Percentiles rank a stretch among this genome's conserved stretches.
Evolutionary conservation across 2,888 invertebrate genomes (phyloP).

Genomic region (Pomacea canaliculata): DNA sequence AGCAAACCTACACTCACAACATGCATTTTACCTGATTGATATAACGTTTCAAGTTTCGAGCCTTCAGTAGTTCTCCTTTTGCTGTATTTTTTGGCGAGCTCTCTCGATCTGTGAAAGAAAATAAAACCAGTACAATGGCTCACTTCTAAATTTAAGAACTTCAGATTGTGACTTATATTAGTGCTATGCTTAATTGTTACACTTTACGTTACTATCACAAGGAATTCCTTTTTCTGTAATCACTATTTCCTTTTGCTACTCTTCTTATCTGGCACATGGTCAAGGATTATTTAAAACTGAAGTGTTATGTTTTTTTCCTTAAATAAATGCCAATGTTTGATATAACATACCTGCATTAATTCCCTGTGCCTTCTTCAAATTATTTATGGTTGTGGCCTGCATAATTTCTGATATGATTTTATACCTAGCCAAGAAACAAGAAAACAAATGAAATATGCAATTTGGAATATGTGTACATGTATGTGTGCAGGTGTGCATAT

Average conservation of each 20-base stretch:
- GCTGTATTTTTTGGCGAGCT: constrained; percentile 74
- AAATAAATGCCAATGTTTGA: neutral
- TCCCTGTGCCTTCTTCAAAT: constrained; percentile 87
- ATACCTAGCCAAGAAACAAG: constrained; percentile 73
- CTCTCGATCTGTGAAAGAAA: constrained; percentile 72
- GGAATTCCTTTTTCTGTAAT: too few species aligned
- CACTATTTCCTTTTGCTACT: too few species aligned
- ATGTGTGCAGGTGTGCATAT: too few species aligned
- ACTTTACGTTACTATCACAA: too few species aligned
- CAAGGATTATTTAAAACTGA: too few species aligned
- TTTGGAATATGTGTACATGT: neutral
- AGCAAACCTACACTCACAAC: too few species aligned
- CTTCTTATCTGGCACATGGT: too few species aligned
- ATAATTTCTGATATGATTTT: constrained; percentile 92
- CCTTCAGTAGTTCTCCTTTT: constrained; percentile 82
- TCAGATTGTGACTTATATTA: too few species aligned
- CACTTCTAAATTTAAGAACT: too few species aligned
- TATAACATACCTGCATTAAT: constrained; percentile 50
- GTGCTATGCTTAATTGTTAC: too few species aligned
- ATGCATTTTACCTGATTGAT: constrained; percentile 74
- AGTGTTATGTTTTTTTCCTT: neutral
- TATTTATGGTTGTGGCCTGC: constrained; percentile 92
- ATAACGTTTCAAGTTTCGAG: constrained; percentile 86
- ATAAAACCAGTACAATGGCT: too few species aligned
- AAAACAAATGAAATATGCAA: neutral